Evolutionary conservation across 2,113 vertebrate species (phyloP).

Genomic region (Dissostichus mawsoni): DNA sequence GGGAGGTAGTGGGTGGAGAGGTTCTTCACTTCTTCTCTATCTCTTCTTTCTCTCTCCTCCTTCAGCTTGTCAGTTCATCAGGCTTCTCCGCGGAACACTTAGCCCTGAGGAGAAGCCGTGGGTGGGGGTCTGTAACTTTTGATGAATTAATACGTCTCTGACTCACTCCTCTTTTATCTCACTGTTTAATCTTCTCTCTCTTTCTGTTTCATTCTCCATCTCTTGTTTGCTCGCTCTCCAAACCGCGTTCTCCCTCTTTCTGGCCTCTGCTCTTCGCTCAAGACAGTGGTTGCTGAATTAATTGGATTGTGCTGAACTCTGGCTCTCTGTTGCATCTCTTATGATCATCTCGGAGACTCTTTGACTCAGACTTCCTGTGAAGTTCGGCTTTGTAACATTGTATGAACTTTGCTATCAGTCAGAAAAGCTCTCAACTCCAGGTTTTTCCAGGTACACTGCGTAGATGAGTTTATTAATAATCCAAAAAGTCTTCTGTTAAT

Average conservation of each 20-base stretch:
- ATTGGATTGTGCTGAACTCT: constrained; percentile 83
- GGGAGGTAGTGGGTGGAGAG: constrained; percentile 52
- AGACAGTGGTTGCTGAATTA: constrained; percentile 80
- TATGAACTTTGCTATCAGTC: constrained; percentile 68
- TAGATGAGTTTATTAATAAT: constrained; percentile 69
- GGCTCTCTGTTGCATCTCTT: constrained; percentile 78
- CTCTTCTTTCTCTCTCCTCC: constrained; percentile 46
- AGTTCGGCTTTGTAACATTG: constrained; percentile 70
- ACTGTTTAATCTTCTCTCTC: constrained; percentile 78
- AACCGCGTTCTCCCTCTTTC: constrained; percentile 63
- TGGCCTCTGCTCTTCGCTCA: constrained; percentile 79
- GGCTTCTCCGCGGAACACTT: constrained; percentile 79
- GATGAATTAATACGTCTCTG: constrained; percentile 86
- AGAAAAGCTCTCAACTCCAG: constrained; percentile 40
- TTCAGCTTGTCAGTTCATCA: constrained; percentile 79
- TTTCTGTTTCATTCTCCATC: constrained; percentile 44
- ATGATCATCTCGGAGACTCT: constrained; percentile 77
- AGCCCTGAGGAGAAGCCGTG: constrained; percentile 84
- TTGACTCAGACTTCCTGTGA: constrained; percentile 78
- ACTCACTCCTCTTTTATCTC: constrained; percentile 81
- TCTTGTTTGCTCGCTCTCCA: constrained; percentile 60
- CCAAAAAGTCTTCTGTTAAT: constrained; percentile 51
- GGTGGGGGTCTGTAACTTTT: constrained; percentile 85
- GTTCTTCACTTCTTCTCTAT: constrained; percentile 43
- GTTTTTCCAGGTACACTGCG: constrained; percentile 67